These are phyloP conservation scores for Melanaphis sacchari DNA, from an alignment of 1,140 invertebrate genomes.

Conservation along the genomic window DNA sequence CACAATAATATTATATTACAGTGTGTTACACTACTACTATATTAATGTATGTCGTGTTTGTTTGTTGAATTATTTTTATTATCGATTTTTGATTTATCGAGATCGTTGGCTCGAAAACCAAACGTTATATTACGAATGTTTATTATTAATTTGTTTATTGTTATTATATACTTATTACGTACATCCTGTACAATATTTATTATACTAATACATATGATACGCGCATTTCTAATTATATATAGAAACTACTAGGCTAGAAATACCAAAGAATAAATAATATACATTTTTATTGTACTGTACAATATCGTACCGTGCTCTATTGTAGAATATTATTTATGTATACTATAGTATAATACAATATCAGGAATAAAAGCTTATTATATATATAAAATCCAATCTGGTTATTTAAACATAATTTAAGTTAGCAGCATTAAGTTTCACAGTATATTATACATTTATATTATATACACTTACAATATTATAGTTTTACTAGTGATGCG, in stretches of 20 bases:
- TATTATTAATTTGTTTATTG: constrained; percentile 12
- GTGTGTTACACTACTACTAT: background rate
- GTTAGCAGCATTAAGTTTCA: background rate
- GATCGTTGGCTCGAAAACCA: background rate
- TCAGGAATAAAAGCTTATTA: background rate
- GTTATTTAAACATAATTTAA: background rate
- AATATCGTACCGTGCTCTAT: background rate
- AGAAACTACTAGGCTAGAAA: constrained; percentile 15
- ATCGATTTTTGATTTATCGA: constrained; percentile 11
- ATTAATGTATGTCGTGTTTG: background rate
- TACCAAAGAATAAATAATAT: constrained; percentile 11
- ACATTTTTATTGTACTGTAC: background rate
- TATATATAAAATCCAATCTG: background rate
- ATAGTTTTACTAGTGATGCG: background rate
- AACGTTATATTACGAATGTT: background rate
- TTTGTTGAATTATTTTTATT: background rate
- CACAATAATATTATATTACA: background rate
- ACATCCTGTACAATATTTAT: constrained; percentile 14
- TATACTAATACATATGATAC: background rate
- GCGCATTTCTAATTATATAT: constrained; percentile 5
- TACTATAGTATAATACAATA: background rate
- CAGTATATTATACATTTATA: background rate
- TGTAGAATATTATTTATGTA: background rate
- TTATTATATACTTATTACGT: constrained; percentile 1
- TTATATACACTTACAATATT: background rate